Percentiles rank a stretch among this genome's conserved stretches.
Evolutionary conservation across 2,797 vertebrate genomes (phyloP).

Genomic region (Oophaga sylvatica): DNA sequence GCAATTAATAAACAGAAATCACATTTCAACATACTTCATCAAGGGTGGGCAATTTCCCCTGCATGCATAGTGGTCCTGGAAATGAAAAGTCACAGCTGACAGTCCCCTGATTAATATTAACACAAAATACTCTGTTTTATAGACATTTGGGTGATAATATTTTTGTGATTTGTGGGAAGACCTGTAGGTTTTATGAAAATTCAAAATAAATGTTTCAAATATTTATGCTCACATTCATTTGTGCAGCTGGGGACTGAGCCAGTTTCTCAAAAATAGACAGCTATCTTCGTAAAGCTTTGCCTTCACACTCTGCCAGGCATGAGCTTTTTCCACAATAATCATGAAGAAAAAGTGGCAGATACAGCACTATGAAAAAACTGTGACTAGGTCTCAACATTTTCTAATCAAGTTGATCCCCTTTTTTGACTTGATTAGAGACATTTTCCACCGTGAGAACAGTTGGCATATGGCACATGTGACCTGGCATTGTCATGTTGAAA

Average conservation of each 20-base stretch:
- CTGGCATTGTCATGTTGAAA: too few relatives aligned
- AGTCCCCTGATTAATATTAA: slow-evolving; percentile 14
- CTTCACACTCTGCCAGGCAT: background rate
- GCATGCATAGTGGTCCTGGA: slow-evolving; percentile 15
- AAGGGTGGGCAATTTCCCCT: slow-evolving; percentile 23
- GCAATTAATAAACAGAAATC: slow-evolving; percentile 67
- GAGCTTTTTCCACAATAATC: background rate
- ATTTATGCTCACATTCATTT: slow-evolving; percentile 3
- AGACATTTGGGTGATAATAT: slow-evolving; percentile 13
- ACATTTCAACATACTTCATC: slow-evolving; percentile 32
- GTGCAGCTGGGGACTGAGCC: background rate
- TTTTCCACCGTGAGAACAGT: background rate
- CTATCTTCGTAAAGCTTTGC: background rate
- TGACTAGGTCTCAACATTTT: background rate
- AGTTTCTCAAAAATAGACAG: slow-evolving; percentile 6
- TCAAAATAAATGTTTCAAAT: background rate
- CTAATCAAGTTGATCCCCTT: background rate
- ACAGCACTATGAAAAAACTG: background rate
- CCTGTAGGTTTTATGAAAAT: background rate
- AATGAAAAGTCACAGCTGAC: slow-evolving; percentile 19
- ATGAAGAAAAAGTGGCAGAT: background rate
- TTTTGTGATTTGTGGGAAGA: background rate
- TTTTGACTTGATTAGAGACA: background rate
- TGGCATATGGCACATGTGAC: too few relatives aligned
- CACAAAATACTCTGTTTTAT: slow-evolving; percentile 2